A percentile compares a stretch with the other conserved stretches of the same genome.
phyloP scores from a whole-genome alignment of 2,797 vertebrate genomes.

The Spinus olivaceus region DNA sequence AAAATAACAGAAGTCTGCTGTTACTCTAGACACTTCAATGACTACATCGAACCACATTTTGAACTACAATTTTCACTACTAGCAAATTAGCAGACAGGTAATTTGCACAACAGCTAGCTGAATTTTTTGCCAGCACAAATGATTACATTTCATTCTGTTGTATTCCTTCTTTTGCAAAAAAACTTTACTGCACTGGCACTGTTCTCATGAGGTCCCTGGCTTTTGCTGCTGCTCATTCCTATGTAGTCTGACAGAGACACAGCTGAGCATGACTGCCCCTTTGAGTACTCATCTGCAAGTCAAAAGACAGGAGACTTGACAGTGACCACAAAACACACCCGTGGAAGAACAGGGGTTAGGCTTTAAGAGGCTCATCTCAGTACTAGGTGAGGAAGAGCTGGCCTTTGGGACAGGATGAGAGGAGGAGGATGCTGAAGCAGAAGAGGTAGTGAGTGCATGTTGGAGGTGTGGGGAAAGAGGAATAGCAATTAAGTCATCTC shows the following conservation, averaged over 20 bases:
- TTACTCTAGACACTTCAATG: not conserved
- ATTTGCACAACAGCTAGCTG: not conserved
- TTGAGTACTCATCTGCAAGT: not conserved
- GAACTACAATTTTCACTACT: not conserved
- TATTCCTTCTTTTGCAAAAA: not conserved
- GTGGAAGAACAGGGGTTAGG: not conserved
- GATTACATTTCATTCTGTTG: not conserved
- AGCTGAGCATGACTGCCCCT: not conserved
- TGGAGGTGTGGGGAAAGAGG: not conserved
- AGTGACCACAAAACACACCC: rapidly evolving
- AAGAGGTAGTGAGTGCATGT: not conserved
- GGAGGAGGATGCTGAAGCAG: not conserved
- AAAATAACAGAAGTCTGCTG: not conserved
- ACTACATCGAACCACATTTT: not conserved
- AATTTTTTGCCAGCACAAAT: not conserved
- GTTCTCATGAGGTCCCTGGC: not conserved
- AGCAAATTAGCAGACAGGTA: not conserved
- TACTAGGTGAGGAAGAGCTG: not conserved
- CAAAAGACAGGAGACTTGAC: not conserved
- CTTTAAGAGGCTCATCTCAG: not conserved
- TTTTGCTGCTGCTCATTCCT: not conserved
- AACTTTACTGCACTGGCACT: not conserved
- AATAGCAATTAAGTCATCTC: not conserved
- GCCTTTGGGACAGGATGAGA: not conserved
- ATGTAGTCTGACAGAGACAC: rapidly evolving